A percentile compares a stretch with the other conserved stretches of the same genome.
Evolutionary conservation across 2,888 invertebrate species (phyloP).

Genomic region (Plebejus melissa): DNA sequence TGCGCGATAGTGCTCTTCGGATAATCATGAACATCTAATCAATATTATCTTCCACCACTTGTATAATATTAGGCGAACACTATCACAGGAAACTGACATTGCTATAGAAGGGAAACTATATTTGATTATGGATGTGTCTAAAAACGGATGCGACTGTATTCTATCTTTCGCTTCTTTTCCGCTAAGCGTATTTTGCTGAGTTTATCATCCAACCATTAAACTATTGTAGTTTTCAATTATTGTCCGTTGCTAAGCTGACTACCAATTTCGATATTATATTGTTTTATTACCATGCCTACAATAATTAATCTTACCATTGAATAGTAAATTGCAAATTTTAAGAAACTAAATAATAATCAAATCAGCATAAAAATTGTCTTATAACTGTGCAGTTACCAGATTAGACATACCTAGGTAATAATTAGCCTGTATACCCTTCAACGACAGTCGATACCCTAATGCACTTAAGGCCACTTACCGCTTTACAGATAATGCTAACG

Average conservation of each 20-base stretch:
- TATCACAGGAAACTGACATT: constrained; percentile 24
- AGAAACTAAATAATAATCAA: not conserved
- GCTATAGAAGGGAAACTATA: constrained; percentile 3
- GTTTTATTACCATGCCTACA: not conserved
- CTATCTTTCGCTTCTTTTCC: constrained; percentile 7
- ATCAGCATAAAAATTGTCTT: not conserved
- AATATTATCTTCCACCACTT: constrained; percentile 41
- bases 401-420: not conserved
- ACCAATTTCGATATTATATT: no score
- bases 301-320: not conserved
- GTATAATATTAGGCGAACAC: constrained; percentile 10
- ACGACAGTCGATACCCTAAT: constrained; percentile 4
- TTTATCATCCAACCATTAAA: not conserved
- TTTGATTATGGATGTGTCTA: not conserved
- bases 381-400: not conserved
- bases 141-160: constrained; percentile 6
- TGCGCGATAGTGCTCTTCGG: constrained; percentile 42
- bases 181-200: not conserved
- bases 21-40: constrained; percentile 54
- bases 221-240: not conserved
- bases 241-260: not conserved
- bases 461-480: constrained; percentile 11
- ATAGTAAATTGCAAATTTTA: not conserved
- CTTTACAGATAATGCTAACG: constrained; percentile 8
- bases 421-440: not conserved